Evolutionary conservation across 2,797 vertebrate genomes (phyloP).

Genomic region (Rhinatrema bivittatum): DNA sequence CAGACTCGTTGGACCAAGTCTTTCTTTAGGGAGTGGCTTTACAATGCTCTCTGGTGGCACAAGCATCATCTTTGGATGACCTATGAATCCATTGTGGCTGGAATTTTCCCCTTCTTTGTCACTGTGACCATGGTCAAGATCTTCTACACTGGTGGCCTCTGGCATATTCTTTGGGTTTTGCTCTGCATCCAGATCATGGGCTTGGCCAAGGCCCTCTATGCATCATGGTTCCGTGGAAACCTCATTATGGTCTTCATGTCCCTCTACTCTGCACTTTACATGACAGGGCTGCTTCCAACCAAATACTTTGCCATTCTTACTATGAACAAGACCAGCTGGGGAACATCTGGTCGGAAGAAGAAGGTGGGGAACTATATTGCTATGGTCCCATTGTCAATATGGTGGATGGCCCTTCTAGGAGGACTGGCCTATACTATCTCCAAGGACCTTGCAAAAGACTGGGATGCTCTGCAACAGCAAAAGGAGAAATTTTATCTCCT

Average conservation of each 20-base stretch:
- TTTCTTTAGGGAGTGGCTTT: conserved; percentile 84
- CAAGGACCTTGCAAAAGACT: conserved; percentile 45
- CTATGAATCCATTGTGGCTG: conserved; percentile 81
- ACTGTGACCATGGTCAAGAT: conserved; percentile 74
- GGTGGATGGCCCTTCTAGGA: conserved; percentile 61
- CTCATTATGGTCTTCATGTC: conserved; percentile 77
- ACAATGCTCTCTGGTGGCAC: conserved; percentile 86
- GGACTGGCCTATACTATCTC: conserved; percentile 60
- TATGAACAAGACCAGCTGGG: conserved; percentile 83
- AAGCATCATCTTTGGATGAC: conserved; percentile 88
- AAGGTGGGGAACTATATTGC: conserved; percentile 79
- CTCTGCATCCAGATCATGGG: conserved; percentile 80
- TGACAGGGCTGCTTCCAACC: conserved; percentile 77
- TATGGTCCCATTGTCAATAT: conserved; percentile 68
- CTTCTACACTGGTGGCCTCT: conserved; percentile 69
- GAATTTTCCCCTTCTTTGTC: conserved; percentile 82
- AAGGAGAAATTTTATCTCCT: conserved; percentile 60
- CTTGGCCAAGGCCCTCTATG: conserved; percentile 69
- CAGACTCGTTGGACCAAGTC: conserved; percentile 87
- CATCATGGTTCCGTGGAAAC: conserved; percentile 60
- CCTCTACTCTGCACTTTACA: conserved; percentile 76
- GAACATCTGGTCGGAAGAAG: conserved; percentile 73
- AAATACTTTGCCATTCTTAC: conserved; percentile 82
- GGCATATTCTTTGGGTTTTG: conserved; percentile 81
- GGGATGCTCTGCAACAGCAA: conserved; percentile 43